phyloP scores from a whole-genome alignment of 2,113 vertebrate species.

The Anoura caudifer region DNA sequence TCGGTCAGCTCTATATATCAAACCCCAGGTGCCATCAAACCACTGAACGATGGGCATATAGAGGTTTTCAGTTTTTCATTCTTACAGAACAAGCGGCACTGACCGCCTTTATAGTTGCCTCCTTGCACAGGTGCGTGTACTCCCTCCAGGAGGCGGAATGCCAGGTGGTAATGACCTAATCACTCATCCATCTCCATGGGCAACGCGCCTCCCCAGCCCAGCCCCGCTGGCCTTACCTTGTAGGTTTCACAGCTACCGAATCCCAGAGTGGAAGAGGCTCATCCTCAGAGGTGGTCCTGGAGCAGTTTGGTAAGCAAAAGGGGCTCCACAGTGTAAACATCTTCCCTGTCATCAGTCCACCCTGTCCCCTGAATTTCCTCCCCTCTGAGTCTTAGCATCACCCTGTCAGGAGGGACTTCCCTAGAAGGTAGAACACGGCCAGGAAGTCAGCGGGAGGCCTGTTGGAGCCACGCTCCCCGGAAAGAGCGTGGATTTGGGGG shows the following conservation, averaged over 20 bases:
- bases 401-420: neutral
- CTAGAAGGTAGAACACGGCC: neutral
- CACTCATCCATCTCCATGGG: neutral
- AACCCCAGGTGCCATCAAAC: neutral
- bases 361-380: neutral
- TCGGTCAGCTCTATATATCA: neutral
- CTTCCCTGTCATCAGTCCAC: neutral
- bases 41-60: neutral
- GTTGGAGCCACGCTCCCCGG: neutral
- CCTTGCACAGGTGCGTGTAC: neutral
- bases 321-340: accelerated
- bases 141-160: neutral
- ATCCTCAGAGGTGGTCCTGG: neutral
- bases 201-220: neutral
- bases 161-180: neutral
- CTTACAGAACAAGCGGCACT: neutral
- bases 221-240: neutral
- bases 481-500: neutral
- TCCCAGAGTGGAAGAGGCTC: neutral
- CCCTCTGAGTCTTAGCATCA: neutral
- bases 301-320: neutral
- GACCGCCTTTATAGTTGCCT: neutral
- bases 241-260: neutral
- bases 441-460: neutral
- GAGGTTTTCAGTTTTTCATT: neutral